Evolutionary conservation across 2,113 vertebrate species (phyloP).

Genomic region (Heterotis niloticus): DNA sequence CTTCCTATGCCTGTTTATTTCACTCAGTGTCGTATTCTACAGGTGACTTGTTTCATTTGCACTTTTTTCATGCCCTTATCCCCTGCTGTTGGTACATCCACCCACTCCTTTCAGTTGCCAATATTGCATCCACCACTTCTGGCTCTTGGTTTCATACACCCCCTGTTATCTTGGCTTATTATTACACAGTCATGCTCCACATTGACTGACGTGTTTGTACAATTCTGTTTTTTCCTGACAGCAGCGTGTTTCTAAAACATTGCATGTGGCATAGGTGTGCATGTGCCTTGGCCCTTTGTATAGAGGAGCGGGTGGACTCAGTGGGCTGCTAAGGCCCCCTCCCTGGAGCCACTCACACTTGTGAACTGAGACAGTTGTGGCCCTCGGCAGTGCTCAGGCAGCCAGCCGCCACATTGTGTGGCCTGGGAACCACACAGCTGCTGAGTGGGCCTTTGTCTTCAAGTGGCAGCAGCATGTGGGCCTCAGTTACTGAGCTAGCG

Average conservation of each 20-base stretch:
- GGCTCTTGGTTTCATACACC: too few relatives aligned
- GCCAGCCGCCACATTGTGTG: conserved; percentile 71
- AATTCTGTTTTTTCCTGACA: background rate
- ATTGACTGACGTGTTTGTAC: background rate
- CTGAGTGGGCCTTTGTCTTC: conserved; percentile 66
- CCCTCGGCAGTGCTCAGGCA: conserved; percentile 41
- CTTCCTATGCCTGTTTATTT: too few relatives aligned
- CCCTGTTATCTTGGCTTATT: too few relatives aligned
- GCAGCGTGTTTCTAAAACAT: background rate
- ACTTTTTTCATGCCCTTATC: background rate
- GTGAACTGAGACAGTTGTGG: conserved; percentile 65
- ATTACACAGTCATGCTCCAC: too few relatives aligned
- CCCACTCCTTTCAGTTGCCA: background rate
- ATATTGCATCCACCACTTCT: too few relatives aligned
- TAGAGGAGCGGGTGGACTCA: conserved; percentile 43
- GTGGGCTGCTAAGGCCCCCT: conserved; percentile 24
- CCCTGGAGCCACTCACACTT: conserved; percentile 63
- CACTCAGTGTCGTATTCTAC: too few relatives aligned
- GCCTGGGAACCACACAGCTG: conserved; percentile 80
- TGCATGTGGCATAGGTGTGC: conserved; percentile 24
- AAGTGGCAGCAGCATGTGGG: conserved; percentile 52
- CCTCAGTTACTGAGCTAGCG: conserved; percentile 47
- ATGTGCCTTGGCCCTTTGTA: conserved; percentile 39
- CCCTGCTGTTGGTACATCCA: background rate
- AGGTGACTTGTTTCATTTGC: background rate